phyloP scores from a whole-genome alignment of 1,140 invertebrate genomes.

The Drosophila lini region DNA sequence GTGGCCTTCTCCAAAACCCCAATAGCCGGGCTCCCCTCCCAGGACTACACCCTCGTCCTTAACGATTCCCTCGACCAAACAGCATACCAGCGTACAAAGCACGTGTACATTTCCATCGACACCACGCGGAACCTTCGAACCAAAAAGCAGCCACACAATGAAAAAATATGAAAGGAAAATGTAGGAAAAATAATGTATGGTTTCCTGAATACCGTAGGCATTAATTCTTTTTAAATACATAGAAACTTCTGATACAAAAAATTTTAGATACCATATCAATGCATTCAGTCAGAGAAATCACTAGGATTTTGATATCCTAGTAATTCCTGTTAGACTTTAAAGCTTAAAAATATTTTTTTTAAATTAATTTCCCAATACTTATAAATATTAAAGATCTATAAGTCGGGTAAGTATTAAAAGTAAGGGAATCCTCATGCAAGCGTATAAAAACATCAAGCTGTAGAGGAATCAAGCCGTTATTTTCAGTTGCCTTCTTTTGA shows the following conservation, averaged over 20 bases:
- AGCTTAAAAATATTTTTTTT: not conserved
- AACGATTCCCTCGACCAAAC: slow-evolving; percentile 40
- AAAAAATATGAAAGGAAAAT: slow-evolving; percentile 15
- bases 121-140: slow-evolving; percentile 66
- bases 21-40: too few relatives aligned
- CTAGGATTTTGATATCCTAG: not conserved
- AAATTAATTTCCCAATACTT: not conserved
- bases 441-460: slow-evolving; percentile 4
- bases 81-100: slow-evolving; percentile 31
- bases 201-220: slow-evolving; percentile 8
- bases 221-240: not conserved
- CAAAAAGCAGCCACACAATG: slow-evolving; percentile 23
- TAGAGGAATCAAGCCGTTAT: slow-evolving; percentile 21
- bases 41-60: slow-evolving; percentile 22
- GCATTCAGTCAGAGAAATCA: not conserved
- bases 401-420: not conserved
- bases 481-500: slow-evolving; percentile 59
- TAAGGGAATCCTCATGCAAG: not conserved
- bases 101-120: slow-evolving; percentile 63
- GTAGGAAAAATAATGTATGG: not conserved
- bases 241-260: too few relatives aligned
- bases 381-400: not conserved
- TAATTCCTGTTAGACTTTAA: not conserved
- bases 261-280: not conserved
- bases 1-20: slow-evolving; percentile 45